Evolutionary conservation across 2,888 invertebrate genomes (phyloP).

Genomic region (Octonoba sinensis): DNA sequence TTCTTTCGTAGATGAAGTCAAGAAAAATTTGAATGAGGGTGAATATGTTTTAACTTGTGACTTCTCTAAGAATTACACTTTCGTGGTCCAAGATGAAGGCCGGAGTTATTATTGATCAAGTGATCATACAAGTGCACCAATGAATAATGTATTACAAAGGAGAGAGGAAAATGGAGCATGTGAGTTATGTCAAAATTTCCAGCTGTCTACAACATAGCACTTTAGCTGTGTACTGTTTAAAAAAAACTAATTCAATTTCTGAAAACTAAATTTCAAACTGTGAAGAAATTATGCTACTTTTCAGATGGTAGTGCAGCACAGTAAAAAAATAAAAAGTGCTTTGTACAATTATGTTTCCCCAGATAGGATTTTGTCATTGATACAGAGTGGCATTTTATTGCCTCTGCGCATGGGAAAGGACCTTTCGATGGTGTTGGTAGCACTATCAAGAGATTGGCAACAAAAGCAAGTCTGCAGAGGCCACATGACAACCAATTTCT

Average conservation of each 20-base stretch:
- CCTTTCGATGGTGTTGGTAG: slow-evolving; percentile 59
- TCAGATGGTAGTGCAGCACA: slow-evolving; percentile 64
- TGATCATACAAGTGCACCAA: not conserved
- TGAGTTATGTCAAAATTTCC: slow-evolving; percentile 5
- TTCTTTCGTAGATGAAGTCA: not conserved
- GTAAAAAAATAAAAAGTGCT: slow-evolving; percentile 66
- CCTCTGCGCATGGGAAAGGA: not conserved
- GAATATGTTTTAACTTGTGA: not conserved
- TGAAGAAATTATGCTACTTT: not conserved
- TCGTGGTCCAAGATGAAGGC: not conserved
- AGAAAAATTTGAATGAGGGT: not conserved
- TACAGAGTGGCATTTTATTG: not conserved
- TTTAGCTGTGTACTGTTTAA: slow-evolving; percentile 17
- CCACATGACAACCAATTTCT: slow-evolving; percentile 38
- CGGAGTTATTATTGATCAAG: not conserved
- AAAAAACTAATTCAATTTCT: not conserved
- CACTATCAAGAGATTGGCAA: slow-evolving; percentile 3
- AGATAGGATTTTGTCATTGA: slow-evolving; percentile 45
- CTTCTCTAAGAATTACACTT: slow-evolving; percentile 11
- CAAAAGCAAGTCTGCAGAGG: slow-evolving; percentile 30
- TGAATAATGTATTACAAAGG: slow-evolving; percentile 17
- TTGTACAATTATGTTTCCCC: slow-evolving; percentile 64
- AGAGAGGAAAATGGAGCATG: not conserved
- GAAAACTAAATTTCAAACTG: not conserved
- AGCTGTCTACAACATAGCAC: slow-evolving; percentile 8